Conservation (phyloP, 2,888 invertebrate species). For the Cheilosia soror region DNA sequence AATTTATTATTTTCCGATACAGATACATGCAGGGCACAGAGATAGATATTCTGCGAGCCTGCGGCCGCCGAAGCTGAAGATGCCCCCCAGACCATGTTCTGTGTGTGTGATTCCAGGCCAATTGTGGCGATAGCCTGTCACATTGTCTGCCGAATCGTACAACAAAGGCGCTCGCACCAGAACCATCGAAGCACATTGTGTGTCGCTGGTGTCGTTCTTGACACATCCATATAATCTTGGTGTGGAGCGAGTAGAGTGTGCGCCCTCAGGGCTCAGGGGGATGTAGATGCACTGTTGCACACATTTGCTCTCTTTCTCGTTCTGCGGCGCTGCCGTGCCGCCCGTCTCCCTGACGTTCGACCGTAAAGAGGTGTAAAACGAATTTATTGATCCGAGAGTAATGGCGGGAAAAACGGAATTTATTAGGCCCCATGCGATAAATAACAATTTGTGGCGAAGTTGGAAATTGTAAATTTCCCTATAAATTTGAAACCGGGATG, state of each 20-base stretch:
- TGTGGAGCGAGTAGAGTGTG: neutral
- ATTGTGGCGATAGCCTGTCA: constrained; percentile 74
- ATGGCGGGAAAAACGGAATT: constrained; percentile 74
- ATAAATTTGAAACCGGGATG: constrained; percentile 58
- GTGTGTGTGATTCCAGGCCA: constrained; percentile 57
- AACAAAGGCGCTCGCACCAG: constrained; percentile 66
- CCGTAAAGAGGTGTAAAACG: constrained; percentile 73
- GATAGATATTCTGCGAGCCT: constrained; percentile 40
- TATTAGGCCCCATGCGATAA: constrained; percentile 71
- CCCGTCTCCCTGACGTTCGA: constrained; percentile 13
- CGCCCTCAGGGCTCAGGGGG: constrained; percentile 37
- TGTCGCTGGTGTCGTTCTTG: constrained; percentile 59
- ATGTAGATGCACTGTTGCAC: neutral
- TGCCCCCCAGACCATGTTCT: constrained; percentile 47
- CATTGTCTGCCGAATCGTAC: constrained; percentile 72
- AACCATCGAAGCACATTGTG: constrained; percentile 18
- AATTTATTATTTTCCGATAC: constrained; percentile 76
- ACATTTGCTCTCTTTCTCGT: neutral
- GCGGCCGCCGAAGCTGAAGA: constrained; percentile 42
- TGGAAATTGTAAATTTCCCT: constrained; percentile 71
- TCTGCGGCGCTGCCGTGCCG: constrained; percentile 4
- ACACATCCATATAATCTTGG: constrained; percentile 50
- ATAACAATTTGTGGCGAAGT: constrained; percentile 74
- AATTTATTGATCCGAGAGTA: constrained; percentile 75
- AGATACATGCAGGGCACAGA: constrained; percentile 62